Evolutionary conservation across 1,140 invertebrate species (phyloP).

Genomic region (Drosophila rufa): DNA sequence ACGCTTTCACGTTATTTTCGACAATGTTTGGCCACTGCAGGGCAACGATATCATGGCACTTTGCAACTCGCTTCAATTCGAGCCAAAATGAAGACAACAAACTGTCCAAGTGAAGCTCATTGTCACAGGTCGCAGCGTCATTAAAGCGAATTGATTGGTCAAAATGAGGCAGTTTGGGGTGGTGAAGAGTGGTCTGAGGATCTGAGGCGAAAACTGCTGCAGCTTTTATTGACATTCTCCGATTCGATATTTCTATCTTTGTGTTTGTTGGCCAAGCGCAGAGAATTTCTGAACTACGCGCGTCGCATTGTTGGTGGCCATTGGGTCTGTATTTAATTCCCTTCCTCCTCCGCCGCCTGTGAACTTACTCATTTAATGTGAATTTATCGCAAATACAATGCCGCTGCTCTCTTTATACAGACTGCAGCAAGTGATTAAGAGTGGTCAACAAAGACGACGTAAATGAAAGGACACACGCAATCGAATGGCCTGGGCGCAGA

Average conservation of each 20-base stretch:
- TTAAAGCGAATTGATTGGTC: slow-evolving; percentile 38
- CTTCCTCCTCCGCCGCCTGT: background rate
- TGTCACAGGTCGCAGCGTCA: slow-evolving; percentile 53
- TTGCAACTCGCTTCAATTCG: slow-evolving; percentile 13
- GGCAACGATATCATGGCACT: slow-evolving; percentile 18
- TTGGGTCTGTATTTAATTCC: slow-evolving; percentile 37
- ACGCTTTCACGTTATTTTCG: background rate
- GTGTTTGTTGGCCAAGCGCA: slow-evolving; percentile 72
- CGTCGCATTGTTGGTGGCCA: slow-evolving; percentile 64
- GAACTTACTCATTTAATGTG: slow-evolving; percentile 62
- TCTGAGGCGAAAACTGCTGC: slow-evolving; percentile 26
- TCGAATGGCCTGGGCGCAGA: background rate
- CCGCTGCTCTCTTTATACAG: slow-evolving; percentile 33
- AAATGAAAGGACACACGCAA: slow-evolving; percentile 54
- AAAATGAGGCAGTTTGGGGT: background rate
- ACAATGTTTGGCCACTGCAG: slow-evolving; percentile 1
- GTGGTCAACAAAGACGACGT: slow-evolving; percentile 72
- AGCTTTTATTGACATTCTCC: slow-evolving; percentile 72
- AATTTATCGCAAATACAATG: slow-evolving; percentile 79
- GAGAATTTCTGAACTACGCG: slow-evolving; percentile 62
- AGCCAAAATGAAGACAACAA: slow-evolving; percentile 71
- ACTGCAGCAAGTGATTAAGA: slow-evolving; percentile 61
- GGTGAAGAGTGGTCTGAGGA: slow-evolving; percentile 5
- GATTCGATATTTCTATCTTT: slow-evolving; percentile 73
- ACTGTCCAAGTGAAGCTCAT: slow-evolving; percentile 52